Conservation (phyloP, 2,113 vertebrate species). For the Mustela nigripes region DNA sequence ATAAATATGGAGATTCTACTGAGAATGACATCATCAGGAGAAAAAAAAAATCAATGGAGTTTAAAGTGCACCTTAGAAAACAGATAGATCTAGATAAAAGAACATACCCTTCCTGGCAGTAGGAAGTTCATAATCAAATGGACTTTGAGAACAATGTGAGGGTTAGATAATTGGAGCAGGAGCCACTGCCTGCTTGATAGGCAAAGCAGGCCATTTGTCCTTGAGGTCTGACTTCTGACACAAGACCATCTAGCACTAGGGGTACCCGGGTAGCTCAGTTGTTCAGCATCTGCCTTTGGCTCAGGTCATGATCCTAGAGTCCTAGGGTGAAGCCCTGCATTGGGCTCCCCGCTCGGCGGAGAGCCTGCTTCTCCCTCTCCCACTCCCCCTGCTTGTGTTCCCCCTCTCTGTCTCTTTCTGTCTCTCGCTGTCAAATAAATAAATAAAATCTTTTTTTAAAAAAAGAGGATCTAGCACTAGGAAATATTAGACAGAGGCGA, state of each 20-base stretch:
- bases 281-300: too few species aligned
- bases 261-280: too few species aligned
- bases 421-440: too few species aligned
- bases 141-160: not conserved
- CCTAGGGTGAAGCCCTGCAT: too few species aligned
- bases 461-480: not conserved
- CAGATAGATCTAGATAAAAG: not conserved
- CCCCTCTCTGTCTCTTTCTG: too few species aligned
- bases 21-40: not conserved
- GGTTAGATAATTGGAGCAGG: not conserved
- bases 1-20: not conserved
- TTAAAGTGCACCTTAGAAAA: not conserved
- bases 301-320: too few species aligned
- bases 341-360: too few species aligned
- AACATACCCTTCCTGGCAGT: not conserved
- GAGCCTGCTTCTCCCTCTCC: too few species aligned
- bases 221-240: not conserved
- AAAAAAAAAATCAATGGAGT: not conserved
- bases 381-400: too few species aligned
- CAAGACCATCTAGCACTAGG: not conserved
- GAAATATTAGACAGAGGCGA: not conserved
- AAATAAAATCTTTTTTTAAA: too few species aligned
- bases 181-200: rapidly evolving
- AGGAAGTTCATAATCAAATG: not conserved
- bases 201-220: too few species aligned